Evolutionary conservation across 1,140 invertebrate species (phyloP).

Genomic region (Asobara japonica): DNA sequence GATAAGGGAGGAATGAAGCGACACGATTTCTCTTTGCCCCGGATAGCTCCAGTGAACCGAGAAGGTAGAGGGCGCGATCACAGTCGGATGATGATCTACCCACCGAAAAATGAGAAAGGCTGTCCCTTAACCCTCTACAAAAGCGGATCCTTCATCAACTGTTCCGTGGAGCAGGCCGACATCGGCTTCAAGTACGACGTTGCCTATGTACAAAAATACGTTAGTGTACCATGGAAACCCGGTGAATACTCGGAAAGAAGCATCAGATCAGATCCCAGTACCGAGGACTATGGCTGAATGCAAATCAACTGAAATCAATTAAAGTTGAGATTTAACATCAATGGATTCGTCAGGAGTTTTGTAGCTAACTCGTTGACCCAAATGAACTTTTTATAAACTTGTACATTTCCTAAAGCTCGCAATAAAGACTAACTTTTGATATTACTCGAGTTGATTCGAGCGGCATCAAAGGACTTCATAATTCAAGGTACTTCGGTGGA

Average conservation of each 20-base stretch:
- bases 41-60: constrained; percentile 33
- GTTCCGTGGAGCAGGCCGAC: constrained; percentile 40
- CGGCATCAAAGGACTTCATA: not conserved
- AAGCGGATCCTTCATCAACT: constrained; percentile 50
- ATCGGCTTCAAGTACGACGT: constrained; percentile 49
- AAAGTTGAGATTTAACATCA: not conserved
- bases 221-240: constrained; percentile 44
- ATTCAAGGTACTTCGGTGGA: not conserved
- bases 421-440: not conserved
- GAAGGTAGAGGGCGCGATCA: constrained; percentile 12
- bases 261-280: not conserved
- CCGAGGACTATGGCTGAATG: constrained; percentile 38
- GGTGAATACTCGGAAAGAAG: constrained; percentile 6
- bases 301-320: too few species aligned
- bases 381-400: not conserved
- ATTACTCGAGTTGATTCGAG: not conserved
- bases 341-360: too few species aligned
- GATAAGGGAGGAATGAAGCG: not conserved
- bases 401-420: not conserved
- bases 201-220: constrained; percentile 51
- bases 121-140: constrained; percentile 49
- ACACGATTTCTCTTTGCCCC: constrained; percentile 29
- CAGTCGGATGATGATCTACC: constrained; percentile 50
- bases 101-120: constrained; percentile 43
- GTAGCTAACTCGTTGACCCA: not conserved